Percentiles rank a stretch among this genome's conserved stretches.
These are phyloP conservation scores for Aphyosemion australe DNA, from an alignment of 2,113 vertebrate species.

Conservation along the genomic window DNA sequence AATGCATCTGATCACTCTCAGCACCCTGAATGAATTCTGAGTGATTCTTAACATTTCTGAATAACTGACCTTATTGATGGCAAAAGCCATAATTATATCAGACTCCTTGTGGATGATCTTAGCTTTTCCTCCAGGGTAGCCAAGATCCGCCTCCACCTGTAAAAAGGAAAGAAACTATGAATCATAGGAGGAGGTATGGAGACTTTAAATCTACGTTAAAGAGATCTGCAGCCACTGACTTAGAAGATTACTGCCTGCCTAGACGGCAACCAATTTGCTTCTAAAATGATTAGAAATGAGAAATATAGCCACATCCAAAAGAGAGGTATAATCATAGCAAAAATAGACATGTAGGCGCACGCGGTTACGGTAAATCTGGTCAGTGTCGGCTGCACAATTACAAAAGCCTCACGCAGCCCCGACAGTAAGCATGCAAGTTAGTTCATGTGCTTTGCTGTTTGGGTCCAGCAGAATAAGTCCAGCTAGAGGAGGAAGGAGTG, in stretches of 20 bases:
- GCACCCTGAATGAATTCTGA: too few species aligned
- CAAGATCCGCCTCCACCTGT: conserved; percentile 96
- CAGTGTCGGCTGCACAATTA: conserved; percentile 5
- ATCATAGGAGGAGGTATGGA: neutral
- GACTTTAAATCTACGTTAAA: too few species aligned
- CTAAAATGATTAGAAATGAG: conserved; percentile 3
- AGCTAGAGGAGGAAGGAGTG: conserved; percentile 40
- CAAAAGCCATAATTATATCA: conserved; percentile 98
- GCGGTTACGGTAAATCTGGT: conserved; percentile 6
- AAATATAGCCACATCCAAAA: conserved; percentile 10
- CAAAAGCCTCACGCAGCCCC: conserved; percentile 41
- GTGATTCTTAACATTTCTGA: too few species aligned
- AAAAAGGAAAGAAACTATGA: conserved; percentile 42
- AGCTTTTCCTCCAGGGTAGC: conserved; percentile 96
- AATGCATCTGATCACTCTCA: too few species aligned
- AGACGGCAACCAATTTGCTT: neutral
- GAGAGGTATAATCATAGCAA: neutral
- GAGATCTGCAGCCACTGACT: neutral
- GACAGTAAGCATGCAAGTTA: conserved; percentile 69
- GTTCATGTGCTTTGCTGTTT: conserved; percentile 35
- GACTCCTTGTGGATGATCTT: conserved; percentile 98
- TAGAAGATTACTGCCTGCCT: neutral
- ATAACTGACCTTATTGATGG: conserved; percentile 90
- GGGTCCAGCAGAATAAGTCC: conserved; percentile 43
- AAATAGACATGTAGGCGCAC: neutral